Percentiles rank a stretch among this genome's conserved stretches.
These are phyloP conservation scores for Sturnus vulgaris DNA, from an alignment of 2,113 vertebrate species.

Conservation along the genomic window DNA sequence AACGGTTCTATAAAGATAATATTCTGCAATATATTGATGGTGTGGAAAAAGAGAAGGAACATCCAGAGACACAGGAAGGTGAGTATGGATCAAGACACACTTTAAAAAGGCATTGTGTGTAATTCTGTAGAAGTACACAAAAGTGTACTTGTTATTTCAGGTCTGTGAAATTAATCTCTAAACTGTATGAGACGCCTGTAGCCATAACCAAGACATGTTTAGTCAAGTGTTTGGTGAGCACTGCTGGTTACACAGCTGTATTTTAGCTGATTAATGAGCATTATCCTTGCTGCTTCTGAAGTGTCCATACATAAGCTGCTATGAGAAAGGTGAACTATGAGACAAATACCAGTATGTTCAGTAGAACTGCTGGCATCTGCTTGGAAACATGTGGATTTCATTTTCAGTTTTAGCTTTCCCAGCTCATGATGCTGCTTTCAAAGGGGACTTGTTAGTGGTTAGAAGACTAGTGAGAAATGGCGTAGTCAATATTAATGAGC, in stretches of 20 bases:
- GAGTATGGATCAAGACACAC: slow-evolving; percentile 17
- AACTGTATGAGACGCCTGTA: background rate
- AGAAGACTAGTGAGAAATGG: slow-evolving; percentile 73
- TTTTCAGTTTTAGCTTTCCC: slow-evolving; percentile 77
- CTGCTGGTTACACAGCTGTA: background rate
- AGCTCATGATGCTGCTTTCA: slow-evolving; percentile 73
- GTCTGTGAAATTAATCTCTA: background rate
- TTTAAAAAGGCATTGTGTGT: background rate
- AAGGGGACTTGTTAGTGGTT: slow-evolving; percentile 73
- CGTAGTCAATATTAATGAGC: slow-evolving; percentile 77
- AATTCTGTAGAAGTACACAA: background rate
- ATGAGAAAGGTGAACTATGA: background rate
- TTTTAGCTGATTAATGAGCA: background rate
- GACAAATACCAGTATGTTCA: background rate
- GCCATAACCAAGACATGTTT: background rate
- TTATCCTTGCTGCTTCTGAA: background rate
- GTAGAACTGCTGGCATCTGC: background rate
- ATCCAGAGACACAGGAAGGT: slow-evolving; percentile 66
- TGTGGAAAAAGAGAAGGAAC: slow-evolving; percentile 49
- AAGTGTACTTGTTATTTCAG: background rate
- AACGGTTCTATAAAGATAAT: slow-evolving; percentile 74
- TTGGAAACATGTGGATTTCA: background rate
- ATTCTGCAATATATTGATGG: slow-evolving; percentile 71
- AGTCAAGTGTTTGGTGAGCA: background rate
- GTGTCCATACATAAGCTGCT: background rate